Conservation (phyloP, 2,888 invertebrate genomes). For the Drosophila tanythrix region DNA sequence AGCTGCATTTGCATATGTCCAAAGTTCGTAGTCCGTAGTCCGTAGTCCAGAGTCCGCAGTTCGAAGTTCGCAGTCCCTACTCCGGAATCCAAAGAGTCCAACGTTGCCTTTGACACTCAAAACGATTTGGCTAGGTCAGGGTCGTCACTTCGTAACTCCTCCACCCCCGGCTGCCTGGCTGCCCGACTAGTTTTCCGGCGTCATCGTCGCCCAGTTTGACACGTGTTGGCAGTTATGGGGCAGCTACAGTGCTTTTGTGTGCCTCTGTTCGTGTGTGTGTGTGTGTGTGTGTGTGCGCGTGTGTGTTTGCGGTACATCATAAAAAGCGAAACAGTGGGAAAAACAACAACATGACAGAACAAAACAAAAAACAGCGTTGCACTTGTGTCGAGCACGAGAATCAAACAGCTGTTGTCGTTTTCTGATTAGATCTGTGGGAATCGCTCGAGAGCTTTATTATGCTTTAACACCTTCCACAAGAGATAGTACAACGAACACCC, state of each 20-base stretch:
- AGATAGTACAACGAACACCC: slow-evolving; percentile 12
- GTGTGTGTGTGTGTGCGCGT: slow-evolving; percentile 5
- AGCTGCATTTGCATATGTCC: slow-evolving; percentile 72
- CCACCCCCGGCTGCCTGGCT: background rate
- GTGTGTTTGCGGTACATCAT: slow-evolving; percentile 49
- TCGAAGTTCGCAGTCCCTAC: slow-evolving; percentile 21
- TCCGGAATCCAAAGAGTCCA: slow-evolving; percentile 35
- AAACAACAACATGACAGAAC: slow-evolving; percentile 1
- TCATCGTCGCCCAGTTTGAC: slow-evolving; percentile 65
- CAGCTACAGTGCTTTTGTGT: slow-evolving; percentile 8
- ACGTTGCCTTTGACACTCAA: slow-evolving; percentile 71
- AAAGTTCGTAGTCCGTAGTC: slow-evolving; percentile 31
- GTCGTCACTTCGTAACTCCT: slow-evolving; percentile 47
- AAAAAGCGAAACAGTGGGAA: slow-evolving; percentile 47
- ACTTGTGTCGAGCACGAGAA: slow-evolving; percentile 43
- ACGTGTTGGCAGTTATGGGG: slow-evolving; percentile 76
- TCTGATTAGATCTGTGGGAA: slow-evolving; percentile 17
- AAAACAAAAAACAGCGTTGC: slow-evolving; percentile 33
- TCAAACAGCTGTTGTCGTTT: slow-evolving; percentile 45
- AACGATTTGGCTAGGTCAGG: slow-evolving; percentile 77
- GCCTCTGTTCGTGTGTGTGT: background rate
- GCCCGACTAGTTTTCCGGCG: slow-evolving; percentile 41
- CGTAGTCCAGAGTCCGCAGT: slow-evolving; percentile 16
- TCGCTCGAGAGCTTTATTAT: slow-evolving; percentile 9
- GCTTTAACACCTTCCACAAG: slow-evolving; percentile 17